These are phyloP conservation scores for Hypsibius dujardini DNA, from an alignment of 1,140 invertebrate genomes.

Conservation along the genomic window DNA sequence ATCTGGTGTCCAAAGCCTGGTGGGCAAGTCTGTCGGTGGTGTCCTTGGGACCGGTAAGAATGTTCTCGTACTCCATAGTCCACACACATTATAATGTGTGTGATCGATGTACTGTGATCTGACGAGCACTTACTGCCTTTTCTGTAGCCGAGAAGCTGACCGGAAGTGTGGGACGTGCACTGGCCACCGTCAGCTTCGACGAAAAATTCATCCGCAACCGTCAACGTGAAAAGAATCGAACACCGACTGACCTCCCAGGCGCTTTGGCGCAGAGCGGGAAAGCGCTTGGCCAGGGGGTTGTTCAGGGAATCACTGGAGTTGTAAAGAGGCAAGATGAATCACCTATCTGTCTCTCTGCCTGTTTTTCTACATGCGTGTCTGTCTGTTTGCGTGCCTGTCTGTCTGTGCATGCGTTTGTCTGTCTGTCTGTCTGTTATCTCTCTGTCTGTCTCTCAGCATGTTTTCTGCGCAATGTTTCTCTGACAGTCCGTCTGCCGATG, in stretches of 20 bases:
- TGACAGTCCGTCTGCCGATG: too few species aligned
- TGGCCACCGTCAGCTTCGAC: constrained; percentile 85
- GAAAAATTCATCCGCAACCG: constrained; percentile 86
- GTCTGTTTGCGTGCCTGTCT: not conserved
- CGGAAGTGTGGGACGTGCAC: constrained; percentile 45
- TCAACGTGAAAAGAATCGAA: constrained; percentile 66
- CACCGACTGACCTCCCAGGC: constrained; percentile 68
- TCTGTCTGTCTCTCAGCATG: too few species aligned
- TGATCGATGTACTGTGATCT: too few species aligned
- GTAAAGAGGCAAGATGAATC: constrained; percentile 50
- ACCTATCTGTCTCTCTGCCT: not conserved
- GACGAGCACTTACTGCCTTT: too few species aligned
- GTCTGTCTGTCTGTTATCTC: too few species aligned
- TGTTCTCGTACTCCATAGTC: not conserved
- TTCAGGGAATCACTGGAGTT: constrained; percentile 83
- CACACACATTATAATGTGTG: not conserved
- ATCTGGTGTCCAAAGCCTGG: constrained; percentile 3
- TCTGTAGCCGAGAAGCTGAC: constrained; percentile 1
- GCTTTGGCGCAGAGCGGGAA: constrained; percentile 81
- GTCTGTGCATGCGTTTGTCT: not conserved
- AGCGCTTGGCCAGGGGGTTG: constrained; percentile 75
- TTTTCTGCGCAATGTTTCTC: too few species aligned
- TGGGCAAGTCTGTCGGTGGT: constrained; percentile 13
- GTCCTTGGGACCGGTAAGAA: constrained; percentile 9
- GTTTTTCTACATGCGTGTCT: not conserved